Evolutionary conservation across 2,797 vertebrate species (phyloP), one percentile per base, ranked within the genome.

Genomic region (Anguilla anguilla): DNA sequence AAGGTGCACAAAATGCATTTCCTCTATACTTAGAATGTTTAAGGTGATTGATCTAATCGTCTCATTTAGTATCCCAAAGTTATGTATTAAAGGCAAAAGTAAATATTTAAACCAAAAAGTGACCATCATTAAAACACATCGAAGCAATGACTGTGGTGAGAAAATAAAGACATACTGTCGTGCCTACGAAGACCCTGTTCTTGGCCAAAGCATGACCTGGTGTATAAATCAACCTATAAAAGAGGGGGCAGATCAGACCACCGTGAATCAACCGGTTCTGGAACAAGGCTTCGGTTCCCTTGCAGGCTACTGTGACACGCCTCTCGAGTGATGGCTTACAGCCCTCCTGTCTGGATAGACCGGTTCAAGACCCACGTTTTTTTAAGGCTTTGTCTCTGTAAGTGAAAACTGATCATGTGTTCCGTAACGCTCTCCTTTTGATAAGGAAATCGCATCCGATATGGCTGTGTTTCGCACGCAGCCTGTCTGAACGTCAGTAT

Each of bases 261-360:
- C 64, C 64, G 2, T 69, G 64, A 69, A 69, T 3, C n/a, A 67
- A 69, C 64, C 64, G n/a, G n/a, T 28, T 79, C 15, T 43, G 39
- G 35, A 43, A 19, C 35, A 46, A 17, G 74, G 74, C 35, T 19
- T 79, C 31, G 1, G 7, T 69, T 28, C 19, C 61, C 25, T 7
- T n/a, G 64, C 2, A n/a, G 64, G 25, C n/a, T 28, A 69, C n/a
- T n/a, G 39, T 6, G 43, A 49, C 46, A 82, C 79, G 22, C 43
- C 79, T 13, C 19, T 82, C 22, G 7, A 10, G 79, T 51, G 35
- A 35, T 39, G 35, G 10, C 35, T 39, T 77, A 77, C 28, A 49
- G 79, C 43, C 51, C 43, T 82, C 79, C 43, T 82, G 79, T 11
- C 79, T n/a, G 43, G 79, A 51, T 25, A 82, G 79, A 82, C 79